Percentiles rank a stretch among this genome's conserved stretches.
Evolutionary conservation across 1,140 invertebrate species (phyloP).

Genomic region (Microplitis demolitor): DNA sequence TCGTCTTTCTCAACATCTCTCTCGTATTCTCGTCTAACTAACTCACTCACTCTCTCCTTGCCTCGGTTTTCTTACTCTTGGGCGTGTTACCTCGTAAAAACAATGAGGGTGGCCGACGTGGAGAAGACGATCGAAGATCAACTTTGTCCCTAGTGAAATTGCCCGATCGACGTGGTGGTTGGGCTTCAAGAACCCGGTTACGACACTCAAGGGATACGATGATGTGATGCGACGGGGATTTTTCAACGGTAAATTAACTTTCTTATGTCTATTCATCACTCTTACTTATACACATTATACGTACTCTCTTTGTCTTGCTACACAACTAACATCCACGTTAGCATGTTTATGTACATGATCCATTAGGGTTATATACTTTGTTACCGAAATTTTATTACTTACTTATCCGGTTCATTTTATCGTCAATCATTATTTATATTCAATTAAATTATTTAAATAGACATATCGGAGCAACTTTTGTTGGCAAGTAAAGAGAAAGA

Average conservation of each 20-base stretch:
- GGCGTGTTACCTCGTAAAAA: constrained; percentile 27
- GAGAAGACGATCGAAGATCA: constrained; percentile 22
- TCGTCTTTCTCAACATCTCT: neutral
- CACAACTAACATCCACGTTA: too few species aligned
- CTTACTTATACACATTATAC: neutral
- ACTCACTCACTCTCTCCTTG: neutral
- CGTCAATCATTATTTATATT: too few species aligned
- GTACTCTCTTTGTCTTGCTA: neutral
- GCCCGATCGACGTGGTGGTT: constrained; percentile 22
- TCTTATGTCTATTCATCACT: constrained; percentile 22
- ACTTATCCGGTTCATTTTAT: too few species aligned
- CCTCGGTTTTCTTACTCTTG: neutral
- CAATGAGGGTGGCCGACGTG: constrained; percentile 19
- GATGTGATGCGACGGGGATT: constrained; percentile 9
- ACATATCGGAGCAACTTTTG: neutral
- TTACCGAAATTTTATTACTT: too few species aligned
- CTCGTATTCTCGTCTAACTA: neutral
- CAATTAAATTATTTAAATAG: too few species aligned
- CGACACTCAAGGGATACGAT: constrained; percentile 18
- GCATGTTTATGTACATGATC: too few species aligned
- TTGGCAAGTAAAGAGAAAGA: neutral
- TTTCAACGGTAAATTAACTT: constrained; percentile 21
- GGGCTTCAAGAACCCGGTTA: constrained; percentile 23
- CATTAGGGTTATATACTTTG: too few species aligned
- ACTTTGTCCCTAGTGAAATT: constrained; percentile 28